A percentile compares a stretch with the other conserved stretches of the same genome.
phyloP scores from a whole-genome alignment of 2,113 vertebrate genomes.

The Salminus brasiliensis region DNA sequence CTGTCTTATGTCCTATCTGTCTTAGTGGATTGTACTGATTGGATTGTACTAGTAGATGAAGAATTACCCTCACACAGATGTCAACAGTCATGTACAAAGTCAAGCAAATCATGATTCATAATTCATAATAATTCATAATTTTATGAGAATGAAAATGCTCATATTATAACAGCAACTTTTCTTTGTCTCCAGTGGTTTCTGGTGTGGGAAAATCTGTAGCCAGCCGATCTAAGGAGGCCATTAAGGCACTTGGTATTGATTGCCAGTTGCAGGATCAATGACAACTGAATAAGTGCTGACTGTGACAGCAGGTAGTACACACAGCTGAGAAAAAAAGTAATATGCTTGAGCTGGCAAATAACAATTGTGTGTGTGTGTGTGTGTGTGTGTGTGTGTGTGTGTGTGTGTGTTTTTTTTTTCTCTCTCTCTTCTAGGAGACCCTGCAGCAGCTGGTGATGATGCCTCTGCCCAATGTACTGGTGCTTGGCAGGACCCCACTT shows the following conservation, averaged over 20 bases:
- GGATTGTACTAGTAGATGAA: no score
- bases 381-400: no score
- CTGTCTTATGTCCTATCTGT: no score
- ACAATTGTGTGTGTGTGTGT: background rate
- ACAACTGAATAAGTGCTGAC: constrained; percentile 42
- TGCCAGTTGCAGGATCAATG: background rate
- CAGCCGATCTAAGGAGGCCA: background rate
- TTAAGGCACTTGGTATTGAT: constrained; percentile 40
- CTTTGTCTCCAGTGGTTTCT: background rate
- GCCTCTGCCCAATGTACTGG: constrained; percentile 93
- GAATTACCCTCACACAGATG: no score
- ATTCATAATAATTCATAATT: no score
- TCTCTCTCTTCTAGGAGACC: constrained; percentile 83
- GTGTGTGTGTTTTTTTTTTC: constrained; percentile 29
- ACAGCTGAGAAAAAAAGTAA: constrained; percentile 21
- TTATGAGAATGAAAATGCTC: no score
- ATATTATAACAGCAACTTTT: no score
- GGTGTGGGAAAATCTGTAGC: background rate
- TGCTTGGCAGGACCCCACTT: constrained; percentile 91
- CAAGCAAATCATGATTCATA: no score
- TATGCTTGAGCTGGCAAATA: background rate
- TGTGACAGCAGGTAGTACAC: constrained; percentile 28
- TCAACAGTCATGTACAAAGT: no score
- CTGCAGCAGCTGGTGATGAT: constrained; percentile 98
- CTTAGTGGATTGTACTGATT: no score